phyloP scores from a whole-genome alignment of 2,797 vertebrate species.

The Petrocephalus schoutedeni region DNA sequence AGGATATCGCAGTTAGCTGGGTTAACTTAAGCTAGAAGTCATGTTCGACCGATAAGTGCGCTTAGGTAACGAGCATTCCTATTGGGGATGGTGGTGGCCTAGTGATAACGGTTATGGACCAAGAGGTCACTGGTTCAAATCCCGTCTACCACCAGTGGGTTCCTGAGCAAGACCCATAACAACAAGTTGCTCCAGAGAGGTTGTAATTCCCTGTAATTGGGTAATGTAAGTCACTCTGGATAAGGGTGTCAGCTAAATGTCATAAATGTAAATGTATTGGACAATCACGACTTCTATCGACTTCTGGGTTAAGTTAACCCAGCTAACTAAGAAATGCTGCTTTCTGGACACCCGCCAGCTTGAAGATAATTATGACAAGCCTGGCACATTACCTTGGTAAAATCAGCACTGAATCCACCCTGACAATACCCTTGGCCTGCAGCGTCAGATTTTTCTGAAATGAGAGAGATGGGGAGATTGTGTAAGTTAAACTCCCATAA shows the following conservation, averaged over 20 bases:
- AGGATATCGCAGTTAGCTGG: neutral
- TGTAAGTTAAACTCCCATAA: too few relatives aligned
- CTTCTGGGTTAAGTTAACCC: neutral
- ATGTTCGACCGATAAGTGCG: neutral
- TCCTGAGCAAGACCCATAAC: too few relatives aligned
- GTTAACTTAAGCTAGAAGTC: neutral
- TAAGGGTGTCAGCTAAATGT: too few relatives aligned
- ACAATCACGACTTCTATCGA: neutral
- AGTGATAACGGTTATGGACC: too few relatives aligned
- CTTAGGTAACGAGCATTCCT: neutral
- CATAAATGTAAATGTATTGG: neutral
- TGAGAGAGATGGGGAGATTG: neutral
- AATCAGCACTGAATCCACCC: conserved; percentile 87
- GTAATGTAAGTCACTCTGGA: too few relatives aligned
- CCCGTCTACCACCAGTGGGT: too few relatives aligned
- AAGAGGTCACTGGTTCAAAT: too few relatives aligned
- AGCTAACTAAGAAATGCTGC: neutral
- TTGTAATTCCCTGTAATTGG: too few relatives aligned
- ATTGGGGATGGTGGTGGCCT: too few relatives aligned
- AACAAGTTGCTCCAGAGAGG: too few relatives aligned
- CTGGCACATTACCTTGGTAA: conserved; percentile 70
- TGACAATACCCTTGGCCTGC: conserved; percentile 84
- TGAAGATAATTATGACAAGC: neutral
- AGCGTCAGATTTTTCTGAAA: conserved; percentile 60
- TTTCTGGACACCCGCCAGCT: neutral